Conservation (phyloP, 2,797 vertebrate species). For the Apogon talboti region DNA sequence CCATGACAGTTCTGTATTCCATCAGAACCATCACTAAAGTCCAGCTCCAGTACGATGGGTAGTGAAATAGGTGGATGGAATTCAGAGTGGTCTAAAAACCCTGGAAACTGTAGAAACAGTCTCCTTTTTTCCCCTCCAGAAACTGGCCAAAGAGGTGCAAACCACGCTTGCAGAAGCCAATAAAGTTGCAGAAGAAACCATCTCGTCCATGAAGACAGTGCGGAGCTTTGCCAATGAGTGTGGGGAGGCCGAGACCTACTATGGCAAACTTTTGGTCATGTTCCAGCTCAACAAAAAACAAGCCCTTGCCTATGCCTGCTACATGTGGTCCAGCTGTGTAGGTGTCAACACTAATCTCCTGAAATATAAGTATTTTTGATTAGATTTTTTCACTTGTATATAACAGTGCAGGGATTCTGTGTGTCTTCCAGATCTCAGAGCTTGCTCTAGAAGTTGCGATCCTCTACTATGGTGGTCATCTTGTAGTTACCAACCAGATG, state of each 20-base stretch:
- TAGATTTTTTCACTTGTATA: not conserved
- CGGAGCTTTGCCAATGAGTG: constrained; percentile 94
- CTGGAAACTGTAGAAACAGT: not conserved
- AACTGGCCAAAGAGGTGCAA: constrained; percentile 93
- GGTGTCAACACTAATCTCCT: constrained; percentile 52
- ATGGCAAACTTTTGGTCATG: constrained; percentile 87
- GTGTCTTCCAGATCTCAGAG: constrained; percentile 87
- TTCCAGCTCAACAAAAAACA: constrained; percentile 92
- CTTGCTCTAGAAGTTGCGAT: constrained; percentile 91
- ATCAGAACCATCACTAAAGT: too few relatives aligned
- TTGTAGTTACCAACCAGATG: constrained; percentile 91
- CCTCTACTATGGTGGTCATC: constrained; percentile 94
- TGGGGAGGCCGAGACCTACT: constrained; percentile 87
- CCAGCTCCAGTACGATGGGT: too few relatives aligned
- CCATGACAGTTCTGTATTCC: too few relatives aligned
- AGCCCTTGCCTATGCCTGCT: constrained; percentile 91
- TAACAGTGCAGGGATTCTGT: not conserved
- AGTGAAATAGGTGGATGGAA: too few relatives aligned
- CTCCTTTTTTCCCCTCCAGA: constrained; percentile 72
- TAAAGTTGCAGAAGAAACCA: constrained; percentile 93
- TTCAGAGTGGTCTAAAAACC: too few relatives aligned
- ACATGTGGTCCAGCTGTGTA: constrained; percentile 93
- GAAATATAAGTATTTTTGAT: not conserved
- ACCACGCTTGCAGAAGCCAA: constrained; percentile 92
- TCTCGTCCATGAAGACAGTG: constrained; percentile 94